Evolutionary conservation across 2,797 vertebrate species (phyloP), one percentile per base, ranked within the genome.

Genomic region (Lithobates sylvaticus): DNA sequence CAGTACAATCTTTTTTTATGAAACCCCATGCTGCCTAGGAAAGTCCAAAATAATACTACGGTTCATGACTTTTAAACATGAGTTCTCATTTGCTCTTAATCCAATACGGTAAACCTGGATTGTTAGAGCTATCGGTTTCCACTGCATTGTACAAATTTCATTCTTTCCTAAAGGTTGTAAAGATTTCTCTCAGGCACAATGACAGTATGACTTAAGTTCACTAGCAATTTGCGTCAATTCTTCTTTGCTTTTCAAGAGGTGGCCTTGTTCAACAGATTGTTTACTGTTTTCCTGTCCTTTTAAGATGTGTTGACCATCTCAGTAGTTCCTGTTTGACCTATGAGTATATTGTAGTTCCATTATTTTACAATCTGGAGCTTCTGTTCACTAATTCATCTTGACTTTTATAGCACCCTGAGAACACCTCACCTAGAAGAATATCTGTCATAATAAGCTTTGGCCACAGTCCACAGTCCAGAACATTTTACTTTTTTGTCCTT

Each of bases 331-430:
- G 4, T 34, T 7, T 82, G 85, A 86, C 79, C 79, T 86, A 42
- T 76, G 29, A 77, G 74, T 82, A 77, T 71, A 32, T 71, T 44
- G 79, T 50, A 64, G 76, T 77, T 44, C 42, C 58, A 34, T 50
- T 78, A 68, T 86, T 81, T 76, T 71, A 76, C 74, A 86, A 61
- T 78, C 42, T 26, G 47, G 29, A 65, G 50, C 42, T 77, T 71
- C 74, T 67, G 58, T 82, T 82, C 54, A 58, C 73, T 72, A 86
- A 77, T 29, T 77, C 50, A 82, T 86, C 29, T 77, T 77, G 78
- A 82, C 78, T 86, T 86, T 83, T 77, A 82, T 73, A 54, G 69
- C 58, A 61, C 64, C n/a, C 39, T 65, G 9, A 74, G 73, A 84
- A 64, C 71, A 74, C 29, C 34, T 71, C 36, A 16, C 16, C 44